Evolutionary conservation across 2,888 invertebrate genomes (phyloP), one percentile per base, ranked within the genome.

Genomic region (Drosophila gaucha): DNA sequence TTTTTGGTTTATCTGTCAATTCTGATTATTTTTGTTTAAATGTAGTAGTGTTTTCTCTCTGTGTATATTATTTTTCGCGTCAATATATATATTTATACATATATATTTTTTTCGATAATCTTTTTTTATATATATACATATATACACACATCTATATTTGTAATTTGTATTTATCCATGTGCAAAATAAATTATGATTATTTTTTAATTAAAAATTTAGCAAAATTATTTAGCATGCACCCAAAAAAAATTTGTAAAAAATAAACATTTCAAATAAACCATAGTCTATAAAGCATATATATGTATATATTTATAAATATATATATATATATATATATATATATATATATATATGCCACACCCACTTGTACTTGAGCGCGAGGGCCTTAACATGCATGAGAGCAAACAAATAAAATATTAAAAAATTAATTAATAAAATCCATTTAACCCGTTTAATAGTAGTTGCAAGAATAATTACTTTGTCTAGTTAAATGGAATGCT

Each of bases 151-250:
- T 46, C 38, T 58, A 72, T 66, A 88, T 67, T 68, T 86, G 73
- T 88, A 84, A 80, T 88, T 78, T 86, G 72, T 88, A 84, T 86
- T 88, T 88, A 88, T 86, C 80, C 71, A 77, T 88, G 88, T 84
- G 88, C 86, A 83, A 85, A 83, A 87, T 87, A 85, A 85, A 88
- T 80, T 84, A 78, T 76, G 78, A 86, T 82, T 88, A 80, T 87
- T 86, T 85, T 83, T 84, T 71, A 75, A 71, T 59, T 63, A 28
- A 28, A 41, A 44, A 58, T 36, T 41, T 85, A 68, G 78, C 35
- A 59, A 59, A 78, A 67, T 80, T 78, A 59, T 80, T 78, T 74
- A 63, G 73, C 64, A 68, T 63, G 73, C 22, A 20, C 14, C 20
- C n/a, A 76, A 33, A 28, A 36, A 22, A 30, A 38, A 67, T 76